These are phyloP conservation scores for Fragum fragum DNA, from an alignment of 2,888 invertebrate genomes.

Conservation along the genomic window DNA sequence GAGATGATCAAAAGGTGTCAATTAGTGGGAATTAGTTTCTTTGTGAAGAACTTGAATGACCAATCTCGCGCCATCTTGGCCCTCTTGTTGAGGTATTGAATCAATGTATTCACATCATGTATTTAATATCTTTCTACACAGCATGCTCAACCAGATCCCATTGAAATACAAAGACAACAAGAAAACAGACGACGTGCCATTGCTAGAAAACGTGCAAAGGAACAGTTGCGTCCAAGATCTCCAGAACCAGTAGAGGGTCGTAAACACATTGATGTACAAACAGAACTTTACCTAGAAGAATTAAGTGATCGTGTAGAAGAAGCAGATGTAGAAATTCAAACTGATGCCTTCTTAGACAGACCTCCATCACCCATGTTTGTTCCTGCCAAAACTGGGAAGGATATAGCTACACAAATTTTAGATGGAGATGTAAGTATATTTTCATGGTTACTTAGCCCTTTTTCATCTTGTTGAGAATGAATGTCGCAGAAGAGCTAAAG, in stretches of 20 bases:
- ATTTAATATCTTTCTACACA: slow-evolving; percentile 48
- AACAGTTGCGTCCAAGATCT: slow-evolving; percentile 90
- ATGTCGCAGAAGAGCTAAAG: too few species aligned
- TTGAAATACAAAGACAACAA: slow-evolving; percentile 88
- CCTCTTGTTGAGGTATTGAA: too few species aligned
- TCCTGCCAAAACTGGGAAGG: slow-evolving; percentile 94
- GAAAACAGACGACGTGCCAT: slow-evolving; percentile 92
- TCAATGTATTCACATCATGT: too few species aligned
- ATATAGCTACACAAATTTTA: slow-evolving; percentile 94
- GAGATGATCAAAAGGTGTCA: too few species aligned
- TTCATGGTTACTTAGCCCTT: too few species aligned
- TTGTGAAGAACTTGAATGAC: too few species aligned
- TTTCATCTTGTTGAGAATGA: too few species aligned
- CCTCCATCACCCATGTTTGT: slow-evolving; percentile 92
- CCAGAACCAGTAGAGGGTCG: slow-evolving; percentile 94
- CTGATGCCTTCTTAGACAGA: slow-evolving; percentile 94
- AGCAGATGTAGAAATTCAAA: slow-evolving; percentile 93
- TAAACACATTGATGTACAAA: slow-evolving; percentile 95
- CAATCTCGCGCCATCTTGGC: too few species aligned
- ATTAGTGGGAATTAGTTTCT: too few species aligned
- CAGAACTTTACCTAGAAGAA: slow-evolving; percentile 96
- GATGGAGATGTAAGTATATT: slow-evolving; percentile 92
- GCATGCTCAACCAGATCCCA: slow-evolving; percentile 89
- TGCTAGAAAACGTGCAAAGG: slow-evolving; percentile 91
- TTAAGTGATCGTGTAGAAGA: slow-evolving; percentile 89